phyloP scores from a whole-genome alignment of 2,888 invertebrate genomes.

The Thereva unica region DNA sequence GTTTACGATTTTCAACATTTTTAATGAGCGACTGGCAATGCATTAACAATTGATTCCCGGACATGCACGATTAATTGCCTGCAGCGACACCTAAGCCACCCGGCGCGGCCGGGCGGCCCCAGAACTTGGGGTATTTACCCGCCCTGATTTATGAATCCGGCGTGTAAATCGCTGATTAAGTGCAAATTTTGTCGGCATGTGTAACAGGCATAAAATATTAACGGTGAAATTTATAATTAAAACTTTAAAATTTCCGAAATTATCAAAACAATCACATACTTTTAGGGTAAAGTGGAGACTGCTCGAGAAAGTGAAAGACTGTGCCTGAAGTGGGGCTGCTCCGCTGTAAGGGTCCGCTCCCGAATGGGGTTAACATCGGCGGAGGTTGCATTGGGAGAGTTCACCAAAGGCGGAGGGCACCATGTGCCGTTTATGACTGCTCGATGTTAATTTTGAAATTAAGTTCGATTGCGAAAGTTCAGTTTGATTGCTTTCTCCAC shows the following conservation, averaged over 20 bases:
- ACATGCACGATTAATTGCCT: too few species aligned
- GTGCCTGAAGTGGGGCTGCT: too few species aligned
- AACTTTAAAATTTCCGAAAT: constrained; percentile 18
- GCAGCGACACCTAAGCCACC: background rate
- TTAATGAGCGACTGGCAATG: too few species aligned
- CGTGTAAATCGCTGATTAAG: constrained; percentile 20
- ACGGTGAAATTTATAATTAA: constrained; percentile 21
- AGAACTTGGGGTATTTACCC: constrained; percentile 3
- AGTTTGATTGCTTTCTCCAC: constrained; percentile 22
- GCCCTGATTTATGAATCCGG: constrained; percentile 18
- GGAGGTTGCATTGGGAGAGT: background rate
- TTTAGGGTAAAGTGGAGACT: background rate
- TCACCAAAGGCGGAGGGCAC: background rate
- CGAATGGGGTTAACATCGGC: background rate
- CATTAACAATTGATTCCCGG: too few species aligned
- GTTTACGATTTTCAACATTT: too few species aligned
- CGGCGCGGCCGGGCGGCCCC: background rate
- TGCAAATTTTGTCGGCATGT: constrained; percentile 13
- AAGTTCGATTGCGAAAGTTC: constrained; percentile 30
- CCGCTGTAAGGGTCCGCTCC: background rate
- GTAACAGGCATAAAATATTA: constrained; percentile 14
- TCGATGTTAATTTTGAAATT: constrained; percentile 11
- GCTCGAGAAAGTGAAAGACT: too few species aligned
- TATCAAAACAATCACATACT: constrained; percentile 1
- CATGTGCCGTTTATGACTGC: constrained; percentile 20